These are phyloP conservation scores for Bombus polaris DNA, from an alignment of 1,140 invertebrate genomes.

Conservation along the genomic window DNA sequence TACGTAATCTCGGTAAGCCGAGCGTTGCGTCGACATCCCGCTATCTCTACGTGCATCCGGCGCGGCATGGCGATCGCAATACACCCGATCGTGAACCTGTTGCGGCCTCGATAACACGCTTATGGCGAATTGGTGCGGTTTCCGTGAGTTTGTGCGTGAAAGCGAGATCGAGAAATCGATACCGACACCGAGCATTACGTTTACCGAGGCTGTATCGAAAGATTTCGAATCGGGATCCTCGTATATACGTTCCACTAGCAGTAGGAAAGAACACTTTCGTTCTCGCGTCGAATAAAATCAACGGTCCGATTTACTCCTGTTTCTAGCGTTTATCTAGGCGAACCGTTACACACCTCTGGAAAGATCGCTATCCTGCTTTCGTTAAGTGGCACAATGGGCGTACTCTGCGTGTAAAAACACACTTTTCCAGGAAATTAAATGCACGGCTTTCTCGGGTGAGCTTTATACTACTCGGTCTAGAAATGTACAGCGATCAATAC, in stretches of 20 bases:
- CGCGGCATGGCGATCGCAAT: background rate
- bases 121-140: background rate
- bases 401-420: slow-evolving; percentile 25
- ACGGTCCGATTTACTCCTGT: background rate
- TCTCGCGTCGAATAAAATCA: slow-evolving; percentile 3
- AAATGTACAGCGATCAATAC: slow-evolving; percentile 19
- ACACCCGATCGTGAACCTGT: background rate
- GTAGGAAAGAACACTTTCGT: slow-evolving; percentile 1
- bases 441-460: background rate
- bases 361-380: slow-evolving; percentile 14
- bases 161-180: slow-evolving; percentile 39
- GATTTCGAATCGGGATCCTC: slow-evolving; percentile 1
- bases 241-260: background rate
- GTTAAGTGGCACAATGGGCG: slow-evolving; percentile 40
- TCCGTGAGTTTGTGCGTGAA: slow-evolving; percentile 13
- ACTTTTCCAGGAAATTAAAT: slow-evolving; percentile 41
- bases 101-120: slow-evolving; percentile 13
- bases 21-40: background rate
- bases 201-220: background rate
- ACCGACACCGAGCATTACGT: background rate
- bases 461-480: slow-evolving; percentile 25
- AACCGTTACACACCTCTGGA: slow-evolving; percentile 4
- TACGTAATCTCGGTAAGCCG: background rate
- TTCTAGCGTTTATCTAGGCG: background rate
- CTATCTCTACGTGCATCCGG: background rate